Evolutionary conservation across 2,888 invertebrate genomes (phyloP).

Genomic region (Ceratothoa steindachneri): DNA sequence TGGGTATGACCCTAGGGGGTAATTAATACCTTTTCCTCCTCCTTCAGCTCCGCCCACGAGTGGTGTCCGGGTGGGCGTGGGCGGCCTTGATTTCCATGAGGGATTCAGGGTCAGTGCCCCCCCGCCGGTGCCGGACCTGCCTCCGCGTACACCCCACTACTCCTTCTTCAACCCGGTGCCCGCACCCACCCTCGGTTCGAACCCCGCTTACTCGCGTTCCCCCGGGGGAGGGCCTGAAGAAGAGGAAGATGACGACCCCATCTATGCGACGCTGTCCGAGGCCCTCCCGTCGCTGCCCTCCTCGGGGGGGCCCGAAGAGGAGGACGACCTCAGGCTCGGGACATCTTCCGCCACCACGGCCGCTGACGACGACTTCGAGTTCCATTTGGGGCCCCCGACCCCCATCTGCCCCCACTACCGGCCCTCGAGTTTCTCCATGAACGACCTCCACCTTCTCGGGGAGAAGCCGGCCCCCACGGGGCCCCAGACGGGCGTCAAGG

Average conservation of each 20-base stretch:
- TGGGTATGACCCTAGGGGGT: no score
- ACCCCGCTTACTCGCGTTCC: no score
- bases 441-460: slow-evolving; percentile 54
- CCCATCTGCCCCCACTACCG: not conserved
- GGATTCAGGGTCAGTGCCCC: no score
- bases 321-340: slow-evolving; percentile 44
- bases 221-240: no score
- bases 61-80: no score
- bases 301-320: slow-evolving; percentile 34
- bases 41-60: no score
- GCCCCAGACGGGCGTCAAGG: slow-evolving; percentile 20
- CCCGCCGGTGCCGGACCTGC: no score
- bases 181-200: slow-evolving; percentile 31
- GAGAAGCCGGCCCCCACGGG: slow-evolving; percentile 15
- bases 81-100: no score
- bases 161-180: slow-evolving; percentile 32
- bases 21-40: no score
- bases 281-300: slow-evolving; percentile 54
- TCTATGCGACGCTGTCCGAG: slow-evolving; percentile 54
- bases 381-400: slow-evolving; percentile 52
- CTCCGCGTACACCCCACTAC: slow-evolving; percentile 6
- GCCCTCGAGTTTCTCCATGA: slow-evolving; percentile 52
- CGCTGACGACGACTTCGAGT: slow-evolving; percentile 63
- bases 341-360: slow-evolving; percentile 62
- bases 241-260: slow-evolving; percentile 55